Evolutionary conservation across 2,113 vertebrate genomes (phyloP).

Genomic region (Hoplias malabaricus): DNA sequence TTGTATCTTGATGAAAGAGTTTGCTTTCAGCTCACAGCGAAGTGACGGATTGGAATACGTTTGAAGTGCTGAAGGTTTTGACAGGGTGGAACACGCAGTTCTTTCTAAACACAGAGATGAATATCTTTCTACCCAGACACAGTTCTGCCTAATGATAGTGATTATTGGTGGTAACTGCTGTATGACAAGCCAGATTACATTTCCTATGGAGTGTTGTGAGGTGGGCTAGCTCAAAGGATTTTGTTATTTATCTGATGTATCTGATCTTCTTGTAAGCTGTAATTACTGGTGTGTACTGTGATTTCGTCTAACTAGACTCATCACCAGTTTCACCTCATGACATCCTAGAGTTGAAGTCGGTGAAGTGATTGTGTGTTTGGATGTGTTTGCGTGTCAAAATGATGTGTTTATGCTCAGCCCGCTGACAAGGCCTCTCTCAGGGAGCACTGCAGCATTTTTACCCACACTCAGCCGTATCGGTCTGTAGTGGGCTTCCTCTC

Average conservation of each 20-base stretch:
- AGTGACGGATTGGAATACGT: constrained; percentile 10
- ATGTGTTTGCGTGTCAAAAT: constrained; percentile 3
- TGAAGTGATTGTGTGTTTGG: background rate
- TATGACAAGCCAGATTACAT: constrained; percentile 32
- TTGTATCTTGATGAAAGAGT: constrained; percentile 27
- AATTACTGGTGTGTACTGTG: background rate
- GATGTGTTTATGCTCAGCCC: constrained; percentile 13
- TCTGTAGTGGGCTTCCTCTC: background rate
- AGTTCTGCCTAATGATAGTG: constrained; percentile 41
- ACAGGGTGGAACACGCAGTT: constrained; percentile 19
- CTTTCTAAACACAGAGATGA: constrained; percentile 29
- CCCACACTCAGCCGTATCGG: constrained; percentile 1
- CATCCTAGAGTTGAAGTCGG: background rate
- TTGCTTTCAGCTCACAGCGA: constrained; percentile 14
- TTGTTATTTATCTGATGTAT: background rate
- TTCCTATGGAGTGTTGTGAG: background rate
- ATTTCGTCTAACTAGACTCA: background rate
- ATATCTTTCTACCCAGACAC: constrained; percentile 30
- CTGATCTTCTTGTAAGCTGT: background rate
- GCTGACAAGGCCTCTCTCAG: constrained; percentile 20
- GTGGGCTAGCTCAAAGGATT: background rate
- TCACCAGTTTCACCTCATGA: background rate
- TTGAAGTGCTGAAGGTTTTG: constrained; percentile 31
- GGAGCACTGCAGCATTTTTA: constrained; percentile 29
- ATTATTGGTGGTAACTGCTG: constrained; percentile 34